Base-by-base conservation (phyloP, 2,797 vertebrate genomes). In the Pogonophryne albipinna region DNA sequence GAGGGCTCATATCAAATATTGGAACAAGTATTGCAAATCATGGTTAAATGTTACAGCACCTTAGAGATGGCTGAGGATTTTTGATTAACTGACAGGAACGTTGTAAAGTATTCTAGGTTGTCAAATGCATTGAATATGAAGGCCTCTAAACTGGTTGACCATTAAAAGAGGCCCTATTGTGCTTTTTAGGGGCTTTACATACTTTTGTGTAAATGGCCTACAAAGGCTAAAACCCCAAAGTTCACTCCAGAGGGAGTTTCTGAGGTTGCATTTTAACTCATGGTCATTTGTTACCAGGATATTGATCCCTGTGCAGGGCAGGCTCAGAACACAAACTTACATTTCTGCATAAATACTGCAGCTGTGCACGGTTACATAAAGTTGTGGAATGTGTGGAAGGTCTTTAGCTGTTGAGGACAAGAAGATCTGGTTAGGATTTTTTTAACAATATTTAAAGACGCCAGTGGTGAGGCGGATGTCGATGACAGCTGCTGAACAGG, bases 51-150 rank as follows among this genome's bases (percentile, higher is more conserved):
- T 59, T 60, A 41, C 6, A 41, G 34, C 42, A 62, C 8, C 0
- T 0, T 61, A 7, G n/a, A 23, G 19, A 45, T 61, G 27, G 4
- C 16, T 50, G 60, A 44, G 19, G 58, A 38, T 53, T 55, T 50
- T 10, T 14, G 15, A 9, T 17, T 6, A 41, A 38, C n/a, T 12
- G 47, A 19, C 38, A 65, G 53, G 59, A 64, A 59, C 65, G 59
- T 14, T 31, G 20, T 69, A 23, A 50, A 61, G 58, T 47, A 50
- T 71, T 73, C 8, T 14, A 10, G 15, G 13, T 42, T 66, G 41
- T 66, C 11, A 13, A 44, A 41, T 31, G 16, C 42, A 58, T 51
- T 16, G 3, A 16, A 10, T 9, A 13, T 23, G 10, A 38, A 38
- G 7, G 34, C 34, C 34, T 38, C 34, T 8, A 38, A 38, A 38